Evolutionary conservation across 2,797 vertebrate genomes (phyloP), one percentile per base, ranked within the genome.

Genomic region (Harpagifer antarcticus): DNA sequence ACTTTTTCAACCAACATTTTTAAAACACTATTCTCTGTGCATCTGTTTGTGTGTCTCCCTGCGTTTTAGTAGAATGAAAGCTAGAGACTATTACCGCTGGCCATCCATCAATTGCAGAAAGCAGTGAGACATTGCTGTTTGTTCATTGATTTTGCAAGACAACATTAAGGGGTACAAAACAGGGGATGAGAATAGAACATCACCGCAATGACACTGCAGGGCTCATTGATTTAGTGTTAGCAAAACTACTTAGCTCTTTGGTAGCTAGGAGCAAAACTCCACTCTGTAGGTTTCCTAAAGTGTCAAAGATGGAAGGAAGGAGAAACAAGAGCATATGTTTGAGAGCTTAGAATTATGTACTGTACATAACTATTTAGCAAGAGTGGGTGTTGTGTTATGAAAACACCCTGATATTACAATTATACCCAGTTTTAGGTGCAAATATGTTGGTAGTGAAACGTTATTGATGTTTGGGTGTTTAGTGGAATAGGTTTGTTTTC

Each of bases 131-230:
- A 43, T 48, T 65, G 40, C 44, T 60, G 27, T 79, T 76, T 79
- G n/a, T 61, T 64, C 63, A 74, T 75, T 81, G 74, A 78, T 65
- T 72, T 76, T 69, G 33, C 43, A 62, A 55, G 48, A 81, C 59
- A 72, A 4, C 33, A 61, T 63, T 70, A 61, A 49, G 33, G 33
- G 40, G 54, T 56, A 33, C 67, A 37, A 49, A 72, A 59, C 43
- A 58, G 14, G 8, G 11, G 53, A 54, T 60, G 19, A 1, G 8
- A 81, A 68, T 60, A 43, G 43, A 12, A 59, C 75, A 62, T 78
- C 68, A 23, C 14, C 68, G 54, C 40, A 71, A 19, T 69, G 50
- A 56, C 54, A 68, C 33, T 62, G 42, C 60, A 55, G 42, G 12
- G 42, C 37, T 61, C 54, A 73, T 58, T 59, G 72, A 79, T 73